phyloP scores from a whole-genome alignment of 2,113 vertebrate genomes.

The Emydura subglobosa region DNA sequence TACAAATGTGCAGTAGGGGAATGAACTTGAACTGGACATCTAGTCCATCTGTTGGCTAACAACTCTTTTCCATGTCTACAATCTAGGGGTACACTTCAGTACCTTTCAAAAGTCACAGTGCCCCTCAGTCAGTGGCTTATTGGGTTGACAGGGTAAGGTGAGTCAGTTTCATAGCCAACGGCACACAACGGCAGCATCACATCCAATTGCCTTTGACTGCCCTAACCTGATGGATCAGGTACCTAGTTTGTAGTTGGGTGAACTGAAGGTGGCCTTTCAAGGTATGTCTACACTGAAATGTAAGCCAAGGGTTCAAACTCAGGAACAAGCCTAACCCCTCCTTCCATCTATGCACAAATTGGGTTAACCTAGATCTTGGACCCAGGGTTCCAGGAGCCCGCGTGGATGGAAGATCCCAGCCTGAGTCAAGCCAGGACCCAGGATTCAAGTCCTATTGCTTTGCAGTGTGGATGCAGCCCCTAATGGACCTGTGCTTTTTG shows the following conservation, averaged over 20 bases:
- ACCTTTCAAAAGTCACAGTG: neutral
- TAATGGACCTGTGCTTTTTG: neutral
- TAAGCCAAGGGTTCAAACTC: neutral
- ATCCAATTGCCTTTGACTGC: neutral
- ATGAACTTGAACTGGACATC: neutral
- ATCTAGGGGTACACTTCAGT: neutral
- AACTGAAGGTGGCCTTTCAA: neutral
- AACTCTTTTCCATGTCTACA: fast-evolving
- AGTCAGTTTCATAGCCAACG: neutral
- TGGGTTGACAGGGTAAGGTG: neutral
- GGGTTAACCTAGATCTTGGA: neutral
- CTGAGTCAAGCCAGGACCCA: neutral
- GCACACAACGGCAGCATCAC: neutral
- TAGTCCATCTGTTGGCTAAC: neutral
- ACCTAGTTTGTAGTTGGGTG: neutral
- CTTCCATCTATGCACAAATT: neutral
- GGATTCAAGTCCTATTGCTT: neutral
- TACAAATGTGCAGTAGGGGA: fast-evolving
- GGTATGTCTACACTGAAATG: neutral
- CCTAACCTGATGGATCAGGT: neutral
- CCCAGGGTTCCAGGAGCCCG: neutral
- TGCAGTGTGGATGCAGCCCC: neutral
- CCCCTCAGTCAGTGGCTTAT: neutral
- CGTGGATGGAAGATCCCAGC: neutral
- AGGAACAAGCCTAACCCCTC: neutral